Conservation (phyloP, 2,888 invertebrate genomes). For the Athripsodes cinereus region DNA sequence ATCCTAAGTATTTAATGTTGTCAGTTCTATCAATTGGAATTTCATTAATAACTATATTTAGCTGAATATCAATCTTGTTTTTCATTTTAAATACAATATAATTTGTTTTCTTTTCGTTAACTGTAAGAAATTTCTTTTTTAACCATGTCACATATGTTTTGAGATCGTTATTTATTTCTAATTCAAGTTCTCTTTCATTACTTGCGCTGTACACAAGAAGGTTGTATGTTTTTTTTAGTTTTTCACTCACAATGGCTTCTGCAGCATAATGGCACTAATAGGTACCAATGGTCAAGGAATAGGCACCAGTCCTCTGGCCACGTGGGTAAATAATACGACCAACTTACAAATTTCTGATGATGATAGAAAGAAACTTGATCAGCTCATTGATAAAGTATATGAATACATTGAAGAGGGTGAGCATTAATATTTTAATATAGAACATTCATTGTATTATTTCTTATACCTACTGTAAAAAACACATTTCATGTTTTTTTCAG, state of each 20-base stretch:
- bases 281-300: constrained; percentile 96
- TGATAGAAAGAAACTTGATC: constrained; percentile 63
- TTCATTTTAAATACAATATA: too few species aligned
- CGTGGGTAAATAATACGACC: constrained; percentile 77
- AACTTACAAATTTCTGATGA: constrained; percentile 59
- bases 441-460: neutral
- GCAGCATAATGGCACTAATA: constrained; percentile 57
- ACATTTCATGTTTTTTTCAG: constrained; percentile 30
- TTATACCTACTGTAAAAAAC: neutral
- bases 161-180: too few species aligned
- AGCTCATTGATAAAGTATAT: constrained; percentile 77
- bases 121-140: too few species aligned
- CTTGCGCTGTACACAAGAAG: too few species aligned
- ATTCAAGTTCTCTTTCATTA: too few species aligned
- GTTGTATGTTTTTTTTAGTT: constrained; percentile 38
- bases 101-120: too few species aligned
- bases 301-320: constrained; percentile 82
- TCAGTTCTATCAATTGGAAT: too few species aligned
- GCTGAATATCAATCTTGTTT: too few species aligned
- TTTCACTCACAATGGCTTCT: constrained; percentile 79
- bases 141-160: too few species aligned
- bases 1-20: too few species aligned
- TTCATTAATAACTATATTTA: too few species aligned
- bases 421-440: constrained; percentile 14
- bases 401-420: constrained; percentile 75